Percentiles rank a stretch among this genome's conserved stretches.
These are phyloP conservation scores for Menidia menidia DNA, from an alignment of 2,797 vertebrate species.

Conservation along the genomic window DNA sequence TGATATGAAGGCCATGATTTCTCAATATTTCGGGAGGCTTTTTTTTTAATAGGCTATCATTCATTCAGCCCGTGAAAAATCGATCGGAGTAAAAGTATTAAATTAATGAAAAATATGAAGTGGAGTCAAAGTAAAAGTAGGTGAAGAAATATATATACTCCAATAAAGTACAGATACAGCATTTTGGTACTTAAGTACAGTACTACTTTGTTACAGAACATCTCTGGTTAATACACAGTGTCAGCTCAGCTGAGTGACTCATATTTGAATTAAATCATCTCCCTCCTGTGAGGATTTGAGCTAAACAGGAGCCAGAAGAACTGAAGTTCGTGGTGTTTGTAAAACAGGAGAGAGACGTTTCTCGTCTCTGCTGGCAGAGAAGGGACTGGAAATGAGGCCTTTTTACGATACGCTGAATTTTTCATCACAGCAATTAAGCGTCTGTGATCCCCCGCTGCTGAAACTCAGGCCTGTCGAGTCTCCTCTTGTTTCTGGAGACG, in stretches of 20 bases:
- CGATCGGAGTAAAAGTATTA: too few relatives aligned
- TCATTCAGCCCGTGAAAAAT: too few relatives aligned
- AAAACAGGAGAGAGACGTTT: slow-evolving; percentile 19
- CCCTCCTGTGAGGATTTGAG: neutral
- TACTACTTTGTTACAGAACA: too few relatives aligned
- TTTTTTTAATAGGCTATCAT: too few relatives aligned
- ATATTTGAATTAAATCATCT: neutral
- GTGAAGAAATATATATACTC: too few relatives aligned
- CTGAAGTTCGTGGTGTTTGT: neutral
- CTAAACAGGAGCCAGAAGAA: neutral
- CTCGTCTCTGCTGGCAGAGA: neutral
- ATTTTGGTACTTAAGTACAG: too few relatives aligned
- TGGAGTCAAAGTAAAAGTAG: too few relatives aligned
- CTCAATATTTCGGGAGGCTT: too few relatives aligned
- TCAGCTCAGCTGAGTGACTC: slow-evolving; percentile 8
- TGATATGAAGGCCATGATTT: too few relatives aligned
- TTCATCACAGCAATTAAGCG: slow-evolving; percentile 51
- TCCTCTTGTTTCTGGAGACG: slow-evolving; percentile 12
- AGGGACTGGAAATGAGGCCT: slow-evolving; percentile 13
- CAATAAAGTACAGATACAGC: too few relatives aligned
- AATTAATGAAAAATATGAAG: too few relatives aligned
- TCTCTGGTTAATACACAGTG: too few relatives aligned
- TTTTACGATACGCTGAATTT: slow-evolving; percentile 52
- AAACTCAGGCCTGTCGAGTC: slow-evolving; percentile 14
- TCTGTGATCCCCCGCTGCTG: slow-evolving; percentile 21